Conservation (phyloP, 2,888 invertebrate genomes). For the Anagyrus pseudococci region DNA sequence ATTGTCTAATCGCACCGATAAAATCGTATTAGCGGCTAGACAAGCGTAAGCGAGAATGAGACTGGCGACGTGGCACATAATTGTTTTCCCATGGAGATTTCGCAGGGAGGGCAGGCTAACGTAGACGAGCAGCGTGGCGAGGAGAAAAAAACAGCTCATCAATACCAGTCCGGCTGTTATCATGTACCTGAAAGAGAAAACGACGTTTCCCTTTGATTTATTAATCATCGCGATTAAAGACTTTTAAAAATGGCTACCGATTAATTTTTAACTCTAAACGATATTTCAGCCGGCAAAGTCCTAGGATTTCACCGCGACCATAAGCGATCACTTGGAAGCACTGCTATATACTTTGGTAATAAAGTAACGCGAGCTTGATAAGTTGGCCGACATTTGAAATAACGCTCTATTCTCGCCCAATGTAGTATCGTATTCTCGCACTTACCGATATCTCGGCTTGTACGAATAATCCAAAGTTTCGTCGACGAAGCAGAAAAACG, state of each 20-base stretch:
- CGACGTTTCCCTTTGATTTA: neutral
- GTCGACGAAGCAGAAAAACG: constrained; percentile 53
- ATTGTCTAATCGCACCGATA: too few relatives aligned
- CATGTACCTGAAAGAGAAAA: constrained; percentile 40
- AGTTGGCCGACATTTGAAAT: neutral
- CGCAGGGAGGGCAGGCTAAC: constrained; percentile 70
- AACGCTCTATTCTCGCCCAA: too few relatives aligned
- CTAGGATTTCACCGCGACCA: too few relatives aligned
- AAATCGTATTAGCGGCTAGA: constrained; percentile 1
- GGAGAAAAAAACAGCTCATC: constrained; percentile 72
- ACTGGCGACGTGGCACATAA: constrained; percentile 74
- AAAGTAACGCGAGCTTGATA: neutral
- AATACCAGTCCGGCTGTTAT: constrained; percentile 47
- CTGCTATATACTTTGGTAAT: too few relatives aligned
- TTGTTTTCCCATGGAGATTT: constrained; percentile 77
- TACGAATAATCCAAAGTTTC: neutral
- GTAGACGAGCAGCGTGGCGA: constrained; percentile 73
- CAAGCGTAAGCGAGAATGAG: constrained; percentile 70
- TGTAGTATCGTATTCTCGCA: neutral
- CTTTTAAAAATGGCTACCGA: neutral
- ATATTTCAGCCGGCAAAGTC: neutral
- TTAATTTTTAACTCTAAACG: neutral
- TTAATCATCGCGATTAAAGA: neutral
- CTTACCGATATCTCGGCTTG: neutral
- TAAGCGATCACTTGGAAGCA: too few relatives aligned